phyloP scores from a whole-genome alignment of 2,888 invertebrate species.

The Poecilobothrus nobilitatus region DNA sequence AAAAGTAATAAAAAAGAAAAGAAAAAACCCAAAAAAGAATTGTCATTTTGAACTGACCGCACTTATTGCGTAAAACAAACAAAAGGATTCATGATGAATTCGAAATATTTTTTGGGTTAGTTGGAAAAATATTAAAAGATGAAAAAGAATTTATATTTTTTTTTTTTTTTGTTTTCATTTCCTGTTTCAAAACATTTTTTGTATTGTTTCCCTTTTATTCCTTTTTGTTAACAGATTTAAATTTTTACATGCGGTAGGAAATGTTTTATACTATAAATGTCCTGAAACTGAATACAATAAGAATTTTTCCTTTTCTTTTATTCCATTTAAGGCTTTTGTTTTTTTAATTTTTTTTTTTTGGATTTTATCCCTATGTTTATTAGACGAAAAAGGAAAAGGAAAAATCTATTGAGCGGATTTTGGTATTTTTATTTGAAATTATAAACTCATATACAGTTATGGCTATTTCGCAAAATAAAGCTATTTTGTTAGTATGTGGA shows the following conservation, averaged over 20 bases:
- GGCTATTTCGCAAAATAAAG: no score
- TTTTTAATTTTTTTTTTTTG: no score
- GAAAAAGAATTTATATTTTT: not conserved
- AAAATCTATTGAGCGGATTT: no score
- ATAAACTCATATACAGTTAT: no score
- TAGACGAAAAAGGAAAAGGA: no score
- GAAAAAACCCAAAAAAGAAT: not conserved
- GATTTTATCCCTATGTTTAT: no score
- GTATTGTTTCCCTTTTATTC: not conserved
- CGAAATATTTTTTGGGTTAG: not conserved
- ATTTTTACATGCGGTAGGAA: not conserved
- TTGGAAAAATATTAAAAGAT: not conserved
- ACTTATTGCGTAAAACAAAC: not conserved
- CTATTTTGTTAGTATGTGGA: no score
- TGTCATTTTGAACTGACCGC: not conserved
- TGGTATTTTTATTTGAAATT: no score
- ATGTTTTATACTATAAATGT: not conserved
- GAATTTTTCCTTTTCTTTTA: no score
- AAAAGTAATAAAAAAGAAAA: not conserved
- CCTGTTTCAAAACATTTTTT: no score
- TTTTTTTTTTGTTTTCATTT: not conserved
- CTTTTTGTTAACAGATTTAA: not conserved
- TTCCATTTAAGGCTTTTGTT: no score
- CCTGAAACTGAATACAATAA: no score
- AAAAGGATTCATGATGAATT: not conserved